Conservation (phyloP, 2,113 vertebrate genomes). For the Neodon shergylaensis region DNA sequence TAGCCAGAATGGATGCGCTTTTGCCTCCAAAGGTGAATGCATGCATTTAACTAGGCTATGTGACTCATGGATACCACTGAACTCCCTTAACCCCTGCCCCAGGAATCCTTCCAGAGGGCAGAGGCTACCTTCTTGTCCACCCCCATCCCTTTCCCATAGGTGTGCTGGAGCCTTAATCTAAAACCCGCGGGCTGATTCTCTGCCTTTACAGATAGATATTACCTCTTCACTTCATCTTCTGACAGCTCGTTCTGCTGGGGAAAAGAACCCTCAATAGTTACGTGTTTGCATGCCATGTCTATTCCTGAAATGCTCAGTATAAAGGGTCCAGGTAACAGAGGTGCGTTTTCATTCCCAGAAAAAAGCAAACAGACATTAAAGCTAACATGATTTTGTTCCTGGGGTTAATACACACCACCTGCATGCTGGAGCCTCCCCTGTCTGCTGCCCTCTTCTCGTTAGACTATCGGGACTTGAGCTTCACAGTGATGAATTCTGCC, state of each 20-base stretch:
- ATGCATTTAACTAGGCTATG: background rate
- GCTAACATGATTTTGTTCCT: conserved; percentile 33
- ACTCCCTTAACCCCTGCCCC: background rate
- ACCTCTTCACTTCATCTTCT: background rate
- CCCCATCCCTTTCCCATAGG: background rate
- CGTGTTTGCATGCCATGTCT: background rate
- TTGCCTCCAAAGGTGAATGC: background rate
- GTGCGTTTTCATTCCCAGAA: conserved; percentile 66
- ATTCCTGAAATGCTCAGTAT: conserved; percentile 18
- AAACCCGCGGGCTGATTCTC: background rate
- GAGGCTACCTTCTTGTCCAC: background rate
- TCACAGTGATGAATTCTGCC: conserved; percentile 68
- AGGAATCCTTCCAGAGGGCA: background rate
- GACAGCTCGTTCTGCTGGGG: background rate
- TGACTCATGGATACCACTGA: background rate
- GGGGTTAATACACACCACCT: conserved; percentile 60
- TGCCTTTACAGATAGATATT: background rate
- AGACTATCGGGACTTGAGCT: conserved; percentile 30
- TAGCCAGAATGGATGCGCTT: background rate
- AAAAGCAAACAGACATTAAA: conserved; percentile 59
- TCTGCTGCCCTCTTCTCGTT: conserved; percentile 62
- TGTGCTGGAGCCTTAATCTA: background rate
- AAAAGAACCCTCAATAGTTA: background rate
- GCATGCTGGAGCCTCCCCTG: background rate
- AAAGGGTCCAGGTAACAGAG: conserved; percentile 53